Evolutionary conservation across 2,888 invertebrate genomes (phyloP).

Genomic region (Synanthedon formicaeformis): DNA sequence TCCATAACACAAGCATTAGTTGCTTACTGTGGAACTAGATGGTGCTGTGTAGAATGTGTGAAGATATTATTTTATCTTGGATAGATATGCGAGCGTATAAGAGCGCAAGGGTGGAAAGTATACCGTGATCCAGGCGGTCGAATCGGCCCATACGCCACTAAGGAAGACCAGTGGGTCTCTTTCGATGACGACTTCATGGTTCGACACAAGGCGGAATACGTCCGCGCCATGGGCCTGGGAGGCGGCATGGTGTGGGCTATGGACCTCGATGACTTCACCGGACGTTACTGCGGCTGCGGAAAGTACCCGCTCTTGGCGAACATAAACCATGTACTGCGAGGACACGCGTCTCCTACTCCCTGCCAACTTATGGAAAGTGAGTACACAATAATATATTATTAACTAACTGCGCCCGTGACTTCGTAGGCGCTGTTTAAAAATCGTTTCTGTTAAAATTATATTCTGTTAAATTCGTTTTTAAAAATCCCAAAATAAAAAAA

Average conservation of each 20-base stretch:
- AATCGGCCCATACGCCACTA: constrained; percentile 89
- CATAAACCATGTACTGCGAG: constrained; percentile 83
- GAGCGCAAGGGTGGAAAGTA: constrained; percentile 81
- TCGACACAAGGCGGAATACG: constrained; percentile 84
- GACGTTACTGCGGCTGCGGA: constrained; percentile 81
- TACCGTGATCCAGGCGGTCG: constrained; percentile 82
- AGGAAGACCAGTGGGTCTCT: constrained; percentile 91
- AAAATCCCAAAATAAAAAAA: no score
- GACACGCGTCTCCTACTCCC: constrained; percentile 73
- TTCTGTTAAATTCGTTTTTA: no score
- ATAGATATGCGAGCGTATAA: constrained; percentile 84
- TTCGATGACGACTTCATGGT: constrained; percentile 91
- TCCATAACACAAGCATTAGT: no score
- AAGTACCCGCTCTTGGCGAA: constrained; percentile 83
- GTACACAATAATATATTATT: constrained; percentile 9
- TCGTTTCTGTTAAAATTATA: no score
- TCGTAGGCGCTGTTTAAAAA: no score
- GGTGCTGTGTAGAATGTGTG: no score
- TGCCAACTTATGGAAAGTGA: constrained; percentile 52
- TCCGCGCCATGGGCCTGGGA: constrained; percentile 82
- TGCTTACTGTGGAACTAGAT: no score
- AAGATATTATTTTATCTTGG: constrained; percentile 4
- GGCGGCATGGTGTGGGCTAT: constrained; percentile 93
- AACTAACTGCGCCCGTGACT: no score
- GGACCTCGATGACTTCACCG: constrained; percentile 88